Evolutionary conservation across 2,113 vertebrate species (phyloP), one percentile per base, ranked within the genome.

Genomic region (Trochalopteron elliotii): DNA sequence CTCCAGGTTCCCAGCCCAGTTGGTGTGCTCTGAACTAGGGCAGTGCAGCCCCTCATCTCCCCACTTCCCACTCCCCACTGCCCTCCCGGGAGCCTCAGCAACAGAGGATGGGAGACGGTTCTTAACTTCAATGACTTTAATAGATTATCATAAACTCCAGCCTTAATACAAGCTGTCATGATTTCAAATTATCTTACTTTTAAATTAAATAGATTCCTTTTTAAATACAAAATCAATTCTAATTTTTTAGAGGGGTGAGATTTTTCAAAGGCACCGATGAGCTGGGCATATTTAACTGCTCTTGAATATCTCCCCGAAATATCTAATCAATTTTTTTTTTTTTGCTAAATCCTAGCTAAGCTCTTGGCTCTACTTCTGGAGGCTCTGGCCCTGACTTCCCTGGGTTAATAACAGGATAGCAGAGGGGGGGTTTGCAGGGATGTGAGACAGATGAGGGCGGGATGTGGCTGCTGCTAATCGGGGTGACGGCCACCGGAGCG

Each of bases 201-300:
- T 87, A 97, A 95, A 97, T 95, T 89, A 97, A 96, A 97, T 92
- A 95, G 93, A 95, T 97, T 71, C 93, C 91, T 94, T 97, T 97
- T 95, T 95, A 97, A 97, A 97, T 94, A 97, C 91, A 97, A 97
- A 97, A 97, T 96, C 96, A 86, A 97, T 97, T 97, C 95, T 93
- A 69, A 96, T 96, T 96, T 95, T 96, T 92, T 95, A 91, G 88
- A 83, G 90, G 88, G 95, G 94, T 86, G 92, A 94, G 82, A 93
- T 94, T 95, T 97, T 96, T 96, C 92, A 96, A 92, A 95, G 95
- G 90, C 68, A 50, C 85, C 11, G 12, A 90, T 40, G 92, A 96
- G 94, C 12, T 61, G 95, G 89, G 86, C 94, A 95, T 77, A 93
- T 93, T 95, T 91, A 94, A 94, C 61, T 3, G 52, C 79, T 92